A percentile compares a stretch with the other conserved stretches of the same genome.
These are phyloP conservation scores for Entomobrya proxima DNA, from an alignment of 2,888 invertebrate genomes.

Conservation along the genomic window DNA sequence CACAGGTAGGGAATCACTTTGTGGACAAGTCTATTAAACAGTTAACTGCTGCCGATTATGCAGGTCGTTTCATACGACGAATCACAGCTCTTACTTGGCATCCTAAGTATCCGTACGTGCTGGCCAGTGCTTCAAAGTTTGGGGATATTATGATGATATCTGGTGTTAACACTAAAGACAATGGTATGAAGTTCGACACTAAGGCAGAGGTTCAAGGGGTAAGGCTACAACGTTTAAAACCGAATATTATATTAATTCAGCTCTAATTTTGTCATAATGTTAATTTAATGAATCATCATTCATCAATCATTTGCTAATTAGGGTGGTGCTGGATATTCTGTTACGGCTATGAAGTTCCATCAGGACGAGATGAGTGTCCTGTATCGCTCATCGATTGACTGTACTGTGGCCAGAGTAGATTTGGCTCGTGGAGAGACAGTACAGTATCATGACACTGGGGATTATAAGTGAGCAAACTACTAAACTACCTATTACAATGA, in stretches of 20 bases:
- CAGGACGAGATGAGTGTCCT: constrained; percentile 28
- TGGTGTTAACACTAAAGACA: neutral
- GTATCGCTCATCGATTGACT: constrained; percentile 70
- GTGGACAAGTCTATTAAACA: constrained; percentile 45
- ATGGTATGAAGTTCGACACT: constrained; percentile 25
- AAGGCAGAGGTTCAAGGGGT: constrained; percentile 59
- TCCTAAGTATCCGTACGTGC: constrained; percentile 57
- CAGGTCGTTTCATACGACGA: constrained; percentile 38
- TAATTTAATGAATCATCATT: neutral
- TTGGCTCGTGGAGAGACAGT: constrained; percentile 26
- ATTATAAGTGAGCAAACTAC: constrained; percentile 50
- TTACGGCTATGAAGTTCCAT: constrained; percentile 70
- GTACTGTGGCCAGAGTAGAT: constrained; percentile 58
- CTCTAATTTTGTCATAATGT: neutral
- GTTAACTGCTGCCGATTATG: constrained; percentile 7
- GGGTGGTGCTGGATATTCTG: constrained; percentile 69
- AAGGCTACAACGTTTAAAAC: neutral
- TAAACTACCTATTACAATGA: neutral
- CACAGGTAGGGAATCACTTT: constrained; percentile 48
- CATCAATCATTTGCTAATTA: constrained; percentile 1
- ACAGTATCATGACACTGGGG: constrained; percentile 42
- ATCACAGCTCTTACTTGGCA: constrained; percentile 71
- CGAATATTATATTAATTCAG: no score
- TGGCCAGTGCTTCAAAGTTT: constrained; percentile 69
- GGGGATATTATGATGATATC: constrained; percentile 66